Evolutionary conservation across 2,113 vertebrate genomes (phyloP).

Genomic region (Prolemur simus): DNA sequence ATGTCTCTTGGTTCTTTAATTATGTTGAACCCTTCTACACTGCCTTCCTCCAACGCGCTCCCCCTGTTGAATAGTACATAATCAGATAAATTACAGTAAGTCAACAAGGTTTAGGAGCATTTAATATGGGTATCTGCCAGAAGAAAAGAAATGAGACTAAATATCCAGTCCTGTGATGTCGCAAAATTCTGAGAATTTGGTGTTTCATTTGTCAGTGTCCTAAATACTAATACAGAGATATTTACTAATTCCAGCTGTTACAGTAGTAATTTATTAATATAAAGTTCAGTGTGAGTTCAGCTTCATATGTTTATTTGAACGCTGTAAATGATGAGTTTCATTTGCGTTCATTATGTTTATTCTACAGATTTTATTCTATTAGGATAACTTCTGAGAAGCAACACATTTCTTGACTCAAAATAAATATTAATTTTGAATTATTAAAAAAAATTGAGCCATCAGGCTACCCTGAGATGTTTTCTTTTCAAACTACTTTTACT

Average conservation of each 20-base stretch:
- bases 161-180: not conserved
- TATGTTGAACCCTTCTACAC: not conserved
- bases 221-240: not conserved
- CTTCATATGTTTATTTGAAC: not conserved
- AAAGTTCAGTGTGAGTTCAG: not conserved
- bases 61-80: not conserved
- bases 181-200: constrained; percentile 5
- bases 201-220: constrained; percentile 1
- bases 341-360: not conserved
- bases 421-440: not conserved
- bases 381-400: not conserved
- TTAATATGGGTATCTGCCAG: not conserved
- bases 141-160: not conserved
- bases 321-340: not conserved
- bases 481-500: not conserved
- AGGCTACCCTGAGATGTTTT: not conserved
- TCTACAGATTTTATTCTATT: not conserved
- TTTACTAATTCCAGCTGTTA: not conserved
- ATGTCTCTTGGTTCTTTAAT: not conserved
- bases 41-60: not conserved
- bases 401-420: not conserved
- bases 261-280: not conserved
- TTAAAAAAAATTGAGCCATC: not conserved
- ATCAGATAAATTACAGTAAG: not conserved
- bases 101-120: not conserved